Conservation (phyloP, 1,140 invertebrate genomes). For the Conus ventricosus region DNA sequence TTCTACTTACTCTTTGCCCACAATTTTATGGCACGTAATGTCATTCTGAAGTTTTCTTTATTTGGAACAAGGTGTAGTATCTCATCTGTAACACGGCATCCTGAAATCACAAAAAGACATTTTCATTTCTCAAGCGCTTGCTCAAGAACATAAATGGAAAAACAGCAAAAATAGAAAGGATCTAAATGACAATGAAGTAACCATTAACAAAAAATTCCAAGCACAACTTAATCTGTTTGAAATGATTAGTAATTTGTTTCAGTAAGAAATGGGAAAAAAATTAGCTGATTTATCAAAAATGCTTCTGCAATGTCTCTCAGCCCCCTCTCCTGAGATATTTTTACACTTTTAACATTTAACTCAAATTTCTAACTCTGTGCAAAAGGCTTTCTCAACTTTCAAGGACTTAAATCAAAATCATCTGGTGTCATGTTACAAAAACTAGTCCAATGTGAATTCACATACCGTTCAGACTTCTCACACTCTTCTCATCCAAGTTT, state of each 20-base stretch:
- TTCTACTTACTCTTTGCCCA: slow-evolving; percentile 96
- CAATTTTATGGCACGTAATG: slow-evolving; percentile 95
- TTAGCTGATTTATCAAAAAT: too few species aligned
- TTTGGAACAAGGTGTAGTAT: slow-evolving; percentile 97
- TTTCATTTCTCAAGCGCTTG: background rate
- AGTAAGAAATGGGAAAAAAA: too few species aligned
- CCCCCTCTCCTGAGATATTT: too few species aligned
- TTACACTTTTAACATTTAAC: too few species aligned
- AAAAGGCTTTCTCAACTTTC: too few species aligned
- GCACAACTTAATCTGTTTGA: too few species aligned
- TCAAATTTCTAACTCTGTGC: too few species aligned
- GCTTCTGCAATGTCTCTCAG: too few species aligned
- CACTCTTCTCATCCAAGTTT: slow-evolving; percentile 97
- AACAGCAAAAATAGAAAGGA: background rate
- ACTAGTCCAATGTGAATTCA: background rate
- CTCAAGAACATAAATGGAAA: background rate
- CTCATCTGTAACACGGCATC: slow-evolving; percentile 98
- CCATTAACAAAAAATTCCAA: too few species aligned
- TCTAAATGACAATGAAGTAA: background rate
- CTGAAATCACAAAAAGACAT: slow-evolving; percentile 55
- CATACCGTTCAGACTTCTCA: slow-evolving; percentile 93
- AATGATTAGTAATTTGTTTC: too few species aligned
- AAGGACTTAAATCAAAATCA: too few species aligned
- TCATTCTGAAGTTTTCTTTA: slow-evolving; percentile 94
- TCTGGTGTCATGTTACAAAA: too few species aligned